Conservation (phyloP, 2,888 invertebrate species). For the Eurytoma adleriae region DNA sequence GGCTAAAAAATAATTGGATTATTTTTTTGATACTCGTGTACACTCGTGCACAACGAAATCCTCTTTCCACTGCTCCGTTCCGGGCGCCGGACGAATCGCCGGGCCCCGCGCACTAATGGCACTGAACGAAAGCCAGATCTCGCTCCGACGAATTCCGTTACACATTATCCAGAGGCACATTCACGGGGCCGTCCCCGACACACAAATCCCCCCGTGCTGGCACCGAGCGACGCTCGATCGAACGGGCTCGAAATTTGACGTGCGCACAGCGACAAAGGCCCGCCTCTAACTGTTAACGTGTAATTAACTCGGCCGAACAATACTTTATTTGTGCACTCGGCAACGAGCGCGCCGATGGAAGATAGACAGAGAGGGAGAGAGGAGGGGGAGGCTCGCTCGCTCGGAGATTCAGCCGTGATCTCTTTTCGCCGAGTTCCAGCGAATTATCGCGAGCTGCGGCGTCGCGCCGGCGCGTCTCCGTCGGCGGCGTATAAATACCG, state of each 20-base stretch:
- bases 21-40: no score
- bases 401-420: conserved; percentile 44
- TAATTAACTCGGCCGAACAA: conserved; percentile 35
- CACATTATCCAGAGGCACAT: conserved; percentile 4
- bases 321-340: conserved; percentile 38
- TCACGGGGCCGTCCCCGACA: neutral
- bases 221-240: conserved; percentile 10
- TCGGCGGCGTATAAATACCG: neutral
- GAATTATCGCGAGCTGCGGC: conserved; percentile 31
- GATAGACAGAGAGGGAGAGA: neutral
- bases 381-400: neutral
- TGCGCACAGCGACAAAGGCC: neutral
- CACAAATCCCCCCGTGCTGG: neutral
- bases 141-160: neutral
- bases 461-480: neutral
- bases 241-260: conserved; percentile 8
- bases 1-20: no score
- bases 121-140: conserved; percentile 12
- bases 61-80: neutral
- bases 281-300: neutral
- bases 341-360: neutral
- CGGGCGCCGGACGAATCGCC: neutral
- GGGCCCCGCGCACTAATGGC: neutral
- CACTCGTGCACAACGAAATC: no score
- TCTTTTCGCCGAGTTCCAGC: conserved; percentile 37